Base-by-base conservation (phyloP, 2,888 invertebrate genomes). In the Mylabris sibirica region DNA sequence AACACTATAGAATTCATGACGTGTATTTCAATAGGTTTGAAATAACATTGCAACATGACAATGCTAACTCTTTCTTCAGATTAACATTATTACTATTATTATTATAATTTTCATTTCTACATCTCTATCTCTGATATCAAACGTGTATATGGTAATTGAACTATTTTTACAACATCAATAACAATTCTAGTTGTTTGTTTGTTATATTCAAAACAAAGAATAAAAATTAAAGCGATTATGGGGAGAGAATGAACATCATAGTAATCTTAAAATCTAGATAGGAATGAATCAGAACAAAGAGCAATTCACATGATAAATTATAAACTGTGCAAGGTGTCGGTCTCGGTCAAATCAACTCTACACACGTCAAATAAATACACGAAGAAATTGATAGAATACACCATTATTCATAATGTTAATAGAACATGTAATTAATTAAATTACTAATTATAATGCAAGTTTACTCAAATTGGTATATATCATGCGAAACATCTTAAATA, bases 291-390 rank as follows among this genome's bases (percentile, higher is more conserved):
- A 6, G 12, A 57, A 57, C 57, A 62, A 62, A 44, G 35, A 38
- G 22, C 44, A 62, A 62, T 62, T 62, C 62, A 62, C 62, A 35
- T 62, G 62, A 62, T 62, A 62, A 41, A 62, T 62, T 62, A 62
- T 44, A 61, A 38, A 57, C 57, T 57, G 57, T 8, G 12, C 2
- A 20, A 49, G 20, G 24, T 49, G 49, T 20, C 49, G 57, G 57
- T 57, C 24, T 24, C 24, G 57, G 57, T 57, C 57, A 12, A 57
- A 57, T 57, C n/a, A 20, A 38, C 38, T 14, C 1, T 1, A n/a
- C 9, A 24, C 57, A 57, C 17, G n/a, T 44, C 3, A 44, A 44
- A 17, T 44, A 17, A 41, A 44, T 17, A 17, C 17, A 14, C 17
- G 1, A 17, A 17, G 17, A 44, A 44, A 44, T 44, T 44, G 44